Percentiles rank a stretch among this genome's conserved stretches.
phyloP scores from a whole-genome alignment of 2,113 vertebrate species.

The Mirounga angustirostris region DNA sequence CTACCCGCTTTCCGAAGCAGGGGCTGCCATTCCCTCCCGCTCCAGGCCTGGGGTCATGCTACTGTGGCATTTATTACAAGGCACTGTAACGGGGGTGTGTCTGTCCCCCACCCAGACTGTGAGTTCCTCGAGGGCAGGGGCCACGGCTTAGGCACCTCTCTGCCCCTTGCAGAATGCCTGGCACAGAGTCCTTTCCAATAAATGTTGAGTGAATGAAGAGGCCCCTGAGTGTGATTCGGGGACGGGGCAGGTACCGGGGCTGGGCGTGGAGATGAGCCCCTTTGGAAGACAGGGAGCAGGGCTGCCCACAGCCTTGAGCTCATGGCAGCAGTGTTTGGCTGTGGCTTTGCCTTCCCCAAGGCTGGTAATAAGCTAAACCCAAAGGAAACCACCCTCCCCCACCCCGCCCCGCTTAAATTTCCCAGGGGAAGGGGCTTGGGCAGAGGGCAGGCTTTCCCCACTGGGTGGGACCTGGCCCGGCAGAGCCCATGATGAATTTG shows the following conservation, averaged over 20 bases:
- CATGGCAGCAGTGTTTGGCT: not conserved
- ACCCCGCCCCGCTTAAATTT: not conserved
- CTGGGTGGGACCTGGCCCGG: slow-evolving; percentile 59
- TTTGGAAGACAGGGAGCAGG: not conserved
- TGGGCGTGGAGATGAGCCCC: not conserved
- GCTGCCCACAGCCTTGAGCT: not conserved
- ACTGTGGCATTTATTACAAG: not conserved
- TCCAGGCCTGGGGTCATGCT: not conserved
- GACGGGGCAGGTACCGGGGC: not conserved
- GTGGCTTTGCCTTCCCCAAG: not conserved
- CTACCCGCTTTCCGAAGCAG: not conserved
- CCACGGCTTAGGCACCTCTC: not conserved
- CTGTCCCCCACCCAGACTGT: not conserved
- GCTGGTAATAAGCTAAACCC: not conserved
- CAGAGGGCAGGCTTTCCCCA: slow-evolving; percentile 58
- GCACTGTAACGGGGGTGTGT: not conserved
- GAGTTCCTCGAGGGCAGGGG: slow-evolving; percentile 14
- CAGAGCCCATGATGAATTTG: slow-evolving; percentile 82
- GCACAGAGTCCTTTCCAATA: not conserved
- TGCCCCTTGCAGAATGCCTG: not conserved
- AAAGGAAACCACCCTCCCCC: not conserved
- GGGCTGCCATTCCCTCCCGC: not conserved
- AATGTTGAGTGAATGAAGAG: not conserved
- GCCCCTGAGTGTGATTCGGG: not conserved
- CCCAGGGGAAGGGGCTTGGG: slow-evolving; percentile 61